Evolutionary conservation across 2,888 invertebrate genomes (phyloP).

Genomic region (Oscheius sp.): DNA sequence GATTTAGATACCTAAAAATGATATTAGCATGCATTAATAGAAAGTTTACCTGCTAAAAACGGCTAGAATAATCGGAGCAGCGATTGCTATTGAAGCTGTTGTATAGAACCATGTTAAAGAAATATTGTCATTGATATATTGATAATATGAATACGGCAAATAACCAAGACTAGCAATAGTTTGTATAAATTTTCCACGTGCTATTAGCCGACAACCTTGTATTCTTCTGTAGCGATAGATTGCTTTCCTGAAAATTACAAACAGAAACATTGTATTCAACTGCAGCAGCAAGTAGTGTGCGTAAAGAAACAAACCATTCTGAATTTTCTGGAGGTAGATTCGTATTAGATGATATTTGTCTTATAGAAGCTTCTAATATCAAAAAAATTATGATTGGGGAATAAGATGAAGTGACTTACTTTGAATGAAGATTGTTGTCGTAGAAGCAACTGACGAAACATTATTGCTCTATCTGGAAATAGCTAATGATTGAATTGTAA

Average conservation of each 20-base stretch:
- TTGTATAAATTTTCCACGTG: slow-evolving; percentile 59
- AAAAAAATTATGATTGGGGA: neutral
- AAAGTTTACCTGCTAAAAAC: slow-evolving; percentile 51
- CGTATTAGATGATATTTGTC: neutral
- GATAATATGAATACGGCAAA: slow-evolving; percentile 53
- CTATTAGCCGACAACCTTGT: slow-evolving; percentile 47
- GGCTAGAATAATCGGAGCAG: slow-evolving; percentile 48
- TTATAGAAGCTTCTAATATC: neutral
- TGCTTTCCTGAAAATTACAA: slow-evolving; percentile 50
- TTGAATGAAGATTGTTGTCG: neutral
- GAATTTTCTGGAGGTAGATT: neutral
- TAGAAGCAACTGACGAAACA: neutral
- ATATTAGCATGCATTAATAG: neutral
- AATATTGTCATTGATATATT: slow-evolving; percentile 36
- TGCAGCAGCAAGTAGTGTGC: neutral
- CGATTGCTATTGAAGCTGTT: slow-evolving; percentile 47
- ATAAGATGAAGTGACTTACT: neutral
- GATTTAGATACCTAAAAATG: slow-evolving; percentile 53
- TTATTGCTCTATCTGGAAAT: too few relatives aligned
- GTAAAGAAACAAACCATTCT: neutral
- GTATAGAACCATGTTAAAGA: slow-evolving; percentile 40
- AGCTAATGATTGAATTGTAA: too few relatives aligned
- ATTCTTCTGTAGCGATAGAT: slow-evolving; percentile 62
- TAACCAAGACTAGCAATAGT: slow-evolving; percentile 55
- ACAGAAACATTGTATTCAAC: too few relatives aligned